A percentile compares a stretch with the other conserved stretches of the same genome.
Evolutionary conservation across 1,140 invertebrate species (phyloP).

Genomic region (Drosophila navojoa): DNA sequence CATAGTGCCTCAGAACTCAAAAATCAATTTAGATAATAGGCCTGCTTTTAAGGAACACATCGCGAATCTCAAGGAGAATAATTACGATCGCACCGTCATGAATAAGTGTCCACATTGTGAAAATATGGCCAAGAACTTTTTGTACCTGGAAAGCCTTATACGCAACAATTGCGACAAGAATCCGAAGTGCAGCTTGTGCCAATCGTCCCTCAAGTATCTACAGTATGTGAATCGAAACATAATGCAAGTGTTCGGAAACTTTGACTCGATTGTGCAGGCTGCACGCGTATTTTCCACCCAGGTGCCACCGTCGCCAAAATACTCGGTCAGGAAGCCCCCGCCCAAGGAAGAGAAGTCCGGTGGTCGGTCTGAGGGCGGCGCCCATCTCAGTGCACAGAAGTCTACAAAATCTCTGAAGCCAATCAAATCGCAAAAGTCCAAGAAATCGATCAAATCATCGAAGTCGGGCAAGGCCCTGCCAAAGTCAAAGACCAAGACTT

Average conservation of each 20-base stretch:
- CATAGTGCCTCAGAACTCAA: constrained; percentile 74
- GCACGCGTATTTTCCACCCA: constrained; percentile 59
- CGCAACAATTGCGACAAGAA: constrained; percentile 64
- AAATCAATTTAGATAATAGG: constrained; percentile 50
- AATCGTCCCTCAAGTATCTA: constrained; percentile 72
- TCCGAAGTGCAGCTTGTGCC: constrained; percentile 63
- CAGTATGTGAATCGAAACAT: constrained; percentile 76
- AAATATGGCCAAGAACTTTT: constrained; percentile 80
- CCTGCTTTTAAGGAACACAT: constrained; percentile 38
- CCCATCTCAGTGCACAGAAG: constrained; percentile 20
- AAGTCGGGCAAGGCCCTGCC: constrained; percentile 40
- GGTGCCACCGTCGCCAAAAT: constrained; percentile 56
- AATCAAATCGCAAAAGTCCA: constrained; percentile 36
- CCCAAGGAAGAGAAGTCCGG: background rate
- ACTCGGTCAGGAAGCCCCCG: constrained; percentile 42
- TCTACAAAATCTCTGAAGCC: constrained; percentile 30
- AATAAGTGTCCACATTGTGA: constrained; percentile 72
- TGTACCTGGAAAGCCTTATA: constrained; percentile 79
- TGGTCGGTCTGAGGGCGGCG: constrained; percentile 45
- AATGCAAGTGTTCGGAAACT: constrained; percentile 71
- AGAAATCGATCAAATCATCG: constrained; percentile 37
- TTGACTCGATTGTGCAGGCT: constrained; percentile 64
- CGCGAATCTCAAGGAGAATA: constrained; percentile 50
- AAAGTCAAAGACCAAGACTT: constrained; percentile 28
- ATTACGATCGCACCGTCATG: constrained; percentile 16